Conservation (phyloP, 2,797 vertebrate species). For the Pampus argenteus region DNA sequence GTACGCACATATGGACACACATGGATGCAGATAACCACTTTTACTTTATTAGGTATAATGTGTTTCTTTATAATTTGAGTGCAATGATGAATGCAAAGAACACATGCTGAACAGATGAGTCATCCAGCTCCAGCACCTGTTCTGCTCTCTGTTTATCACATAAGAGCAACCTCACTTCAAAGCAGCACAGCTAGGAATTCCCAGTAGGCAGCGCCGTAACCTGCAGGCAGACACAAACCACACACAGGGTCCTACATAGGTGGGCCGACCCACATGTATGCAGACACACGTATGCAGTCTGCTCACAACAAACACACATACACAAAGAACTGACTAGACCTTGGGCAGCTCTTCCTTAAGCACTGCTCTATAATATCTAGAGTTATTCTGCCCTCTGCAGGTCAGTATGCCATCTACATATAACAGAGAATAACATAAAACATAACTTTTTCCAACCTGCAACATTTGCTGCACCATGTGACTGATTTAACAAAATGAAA, state of each 20-base stretch:
- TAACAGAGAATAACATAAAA: neutral
- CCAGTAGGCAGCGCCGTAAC: slow-evolving; percentile 47
- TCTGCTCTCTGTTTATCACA: slow-evolving; percentile 52
- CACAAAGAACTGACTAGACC: neutral
- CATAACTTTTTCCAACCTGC: neutral
- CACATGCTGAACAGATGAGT: slow-evolving; percentile 69
- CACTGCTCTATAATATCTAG: neutral
- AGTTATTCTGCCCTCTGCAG: slow-evolving; percentile 73
- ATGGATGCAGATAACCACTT: slow-evolving; percentile 10
- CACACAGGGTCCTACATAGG: slow-evolving; percentile 23
- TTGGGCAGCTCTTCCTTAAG: neutral
- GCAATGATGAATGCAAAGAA: slow-evolving; percentile 56
- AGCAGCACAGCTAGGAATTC: slow-evolving; percentile 50
- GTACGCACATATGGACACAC: slow-evolving; percentile 10
- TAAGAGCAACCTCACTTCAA: slow-evolving; percentile 53
- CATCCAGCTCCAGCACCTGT: slow-evolving; percentile 67
- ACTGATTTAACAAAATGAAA: slow-evolving; percentile 24
- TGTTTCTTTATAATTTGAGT: slow-evolving; percentile 24
- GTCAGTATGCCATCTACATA: slow-evolving; percentile 30
- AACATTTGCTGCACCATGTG: slow-evolving; percentile 5
- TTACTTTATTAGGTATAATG: slow-evolving; percentile 48
- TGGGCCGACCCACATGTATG: slow-evolving; percentile 22
- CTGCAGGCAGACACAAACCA: slow-evolving; percentile 50
- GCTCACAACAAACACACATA: slow-evolving; percentile 14
- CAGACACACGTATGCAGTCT: slow-evolving; percentile 3